These are phyloP conservation scores for Myotis vivesi DNA, from an alignment of 2,797 vertebrate species.

Conservation along the genomic window DNA sequence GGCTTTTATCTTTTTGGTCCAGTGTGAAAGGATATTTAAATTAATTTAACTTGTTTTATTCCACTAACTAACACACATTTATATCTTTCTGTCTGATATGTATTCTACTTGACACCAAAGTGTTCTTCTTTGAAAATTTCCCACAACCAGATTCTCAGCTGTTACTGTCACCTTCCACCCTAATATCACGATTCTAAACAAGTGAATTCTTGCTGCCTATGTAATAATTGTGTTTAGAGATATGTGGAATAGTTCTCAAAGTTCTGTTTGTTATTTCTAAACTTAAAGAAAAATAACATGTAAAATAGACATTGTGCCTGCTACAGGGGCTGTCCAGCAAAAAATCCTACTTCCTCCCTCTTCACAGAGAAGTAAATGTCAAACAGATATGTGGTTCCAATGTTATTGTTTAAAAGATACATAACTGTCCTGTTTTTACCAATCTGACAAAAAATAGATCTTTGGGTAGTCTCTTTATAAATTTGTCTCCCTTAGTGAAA, in stretches of 20 bases:
- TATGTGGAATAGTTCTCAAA: background rate
- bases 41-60: conserved; percentile 27
- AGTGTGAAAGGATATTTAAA: conserved; percentile 31
- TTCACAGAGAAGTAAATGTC: background rate
- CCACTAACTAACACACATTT: background rate
- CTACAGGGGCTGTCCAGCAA: background rate
- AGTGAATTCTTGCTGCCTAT: background rate
- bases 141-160: background rate
- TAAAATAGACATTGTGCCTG: background rate
- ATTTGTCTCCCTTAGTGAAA: background rate
- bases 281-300: background rate
- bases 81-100: background rate
- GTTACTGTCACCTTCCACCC: background rate
- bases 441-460: background rate
- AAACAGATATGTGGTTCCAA: background rate
- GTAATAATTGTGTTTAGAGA: conserved; percentile 3
- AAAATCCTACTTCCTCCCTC: background rate
- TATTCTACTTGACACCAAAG: background rate
- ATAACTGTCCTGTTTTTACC: background rate
- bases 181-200: background rate
- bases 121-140: conserved; percentile 13
- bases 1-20: conserved; percentile 6
- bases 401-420: background rate
- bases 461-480: conserved; percentile 5
- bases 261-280: conserved; percentile 18